Conservation (phyloP, 2,113 vertebrate genomes). For the Prochilodus magdalenae region DNA sequence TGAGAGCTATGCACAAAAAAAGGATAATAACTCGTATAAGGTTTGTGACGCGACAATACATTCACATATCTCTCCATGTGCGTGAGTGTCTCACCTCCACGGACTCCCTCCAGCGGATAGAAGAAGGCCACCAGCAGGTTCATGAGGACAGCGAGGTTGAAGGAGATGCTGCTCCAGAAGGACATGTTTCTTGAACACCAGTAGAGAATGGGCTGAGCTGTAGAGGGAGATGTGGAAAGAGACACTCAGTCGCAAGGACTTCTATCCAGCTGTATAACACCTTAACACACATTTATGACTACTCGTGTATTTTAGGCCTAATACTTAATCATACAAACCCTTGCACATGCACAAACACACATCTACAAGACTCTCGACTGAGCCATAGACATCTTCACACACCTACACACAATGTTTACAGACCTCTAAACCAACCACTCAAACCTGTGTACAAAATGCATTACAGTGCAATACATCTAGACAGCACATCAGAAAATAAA, state of each 20-base stretch:
- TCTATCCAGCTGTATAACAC: neutral
- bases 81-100: constrained; percentile 83
- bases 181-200: constrained; percentile 99
- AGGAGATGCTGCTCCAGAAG: constrained; percentile 98
- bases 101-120: constrained; percentile 92
- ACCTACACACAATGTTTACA: neutral
- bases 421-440: neutral
- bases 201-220: constrained; percentile 95
- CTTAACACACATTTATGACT: neutral
- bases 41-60: neutral
- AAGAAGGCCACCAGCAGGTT: constrained; percentile 98
- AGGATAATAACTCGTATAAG: too few species aligned
- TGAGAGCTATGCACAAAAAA: too few species aligned
- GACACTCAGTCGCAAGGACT: neutral
- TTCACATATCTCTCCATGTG: too few species aligned
- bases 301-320: neutral
- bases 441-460: neutral
- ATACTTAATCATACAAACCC: neutral
- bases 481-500: neutral
- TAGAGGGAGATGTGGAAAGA: constrained; percentile 16
- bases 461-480: neutral
- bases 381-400: neutral
- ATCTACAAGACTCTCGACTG: neutral
- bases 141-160: constrained; percentile 98
- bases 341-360: neutral